These are phyloP conservation scores for Chlamydotis undulata DNA, from an alignment of 2,113 vertebrate genomes.

Conservation along the genomic window DNA sequence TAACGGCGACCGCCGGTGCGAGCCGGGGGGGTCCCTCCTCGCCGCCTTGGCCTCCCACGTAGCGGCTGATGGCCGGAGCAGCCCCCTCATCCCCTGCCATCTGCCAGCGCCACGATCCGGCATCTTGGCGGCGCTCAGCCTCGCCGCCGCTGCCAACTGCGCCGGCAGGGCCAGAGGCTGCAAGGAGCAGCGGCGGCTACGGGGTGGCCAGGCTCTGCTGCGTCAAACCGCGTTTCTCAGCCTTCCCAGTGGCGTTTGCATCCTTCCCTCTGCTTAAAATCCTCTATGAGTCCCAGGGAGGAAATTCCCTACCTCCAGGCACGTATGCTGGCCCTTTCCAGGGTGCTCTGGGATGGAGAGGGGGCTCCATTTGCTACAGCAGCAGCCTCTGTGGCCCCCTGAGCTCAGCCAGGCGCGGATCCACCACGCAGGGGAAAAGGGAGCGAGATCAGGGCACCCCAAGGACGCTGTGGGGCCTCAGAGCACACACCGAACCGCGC, in stretches of 20 bases:
- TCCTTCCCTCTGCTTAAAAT: not conserved
- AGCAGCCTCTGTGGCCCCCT: not conserved
- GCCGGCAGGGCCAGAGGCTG: not conserved
- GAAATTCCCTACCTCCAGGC: not conserved
- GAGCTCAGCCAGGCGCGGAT: not conserved
- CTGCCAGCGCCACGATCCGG: not conserved
- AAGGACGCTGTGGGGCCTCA: rapidly evolving
- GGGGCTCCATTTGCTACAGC: not conserved
- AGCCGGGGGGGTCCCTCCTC: not conserved
- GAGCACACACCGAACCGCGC: rapidly evolving
- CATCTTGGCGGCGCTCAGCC: not conserved
- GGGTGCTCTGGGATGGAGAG: not conserved
- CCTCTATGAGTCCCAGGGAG: not conserved
- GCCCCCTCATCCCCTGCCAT: not conserved
- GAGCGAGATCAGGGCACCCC: not conserved
- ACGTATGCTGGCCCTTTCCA: not conserved
- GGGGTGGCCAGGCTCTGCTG: not conserved
- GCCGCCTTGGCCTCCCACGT: not conserved
- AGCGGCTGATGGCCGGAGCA: not conserved
- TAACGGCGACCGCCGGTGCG: not conserved
- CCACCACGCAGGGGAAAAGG: not conserved
- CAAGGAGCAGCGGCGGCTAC: not conserved
- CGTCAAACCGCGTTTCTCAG: not conserved
- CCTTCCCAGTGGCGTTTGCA: not conserved
- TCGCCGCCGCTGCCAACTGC: not conserved